Percentiles rank a stretch among this genome's conserved stretches.
phyloP scores from a whole-genome alignment of 2,797 vertebrate genomes.

The Tangara arthus region DNA sequence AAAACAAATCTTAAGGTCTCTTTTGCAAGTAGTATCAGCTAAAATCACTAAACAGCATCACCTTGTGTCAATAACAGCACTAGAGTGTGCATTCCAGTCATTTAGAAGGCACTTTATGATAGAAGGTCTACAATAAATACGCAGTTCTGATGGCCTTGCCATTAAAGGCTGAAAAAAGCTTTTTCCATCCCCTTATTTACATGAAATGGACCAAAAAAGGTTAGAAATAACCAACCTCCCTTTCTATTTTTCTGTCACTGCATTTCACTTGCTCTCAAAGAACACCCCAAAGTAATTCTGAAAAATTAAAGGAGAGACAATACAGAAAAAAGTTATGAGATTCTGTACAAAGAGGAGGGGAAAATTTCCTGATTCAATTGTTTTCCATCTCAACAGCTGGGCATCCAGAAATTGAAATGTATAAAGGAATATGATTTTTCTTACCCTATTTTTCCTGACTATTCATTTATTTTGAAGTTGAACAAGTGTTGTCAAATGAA shows the following conservation, averaged over 20 bases:
- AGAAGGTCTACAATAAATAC: background rate
- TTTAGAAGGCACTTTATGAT: background rate
- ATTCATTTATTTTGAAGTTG: background rate
- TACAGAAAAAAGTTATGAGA: background rate
- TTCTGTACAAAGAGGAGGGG: accelerated
- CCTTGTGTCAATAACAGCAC: background rate
- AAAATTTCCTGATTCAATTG: background rate
- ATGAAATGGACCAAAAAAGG: background rate
- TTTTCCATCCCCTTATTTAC: background rate
- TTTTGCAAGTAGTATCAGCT: background rate
- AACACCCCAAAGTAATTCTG: background rate
- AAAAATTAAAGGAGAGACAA: background rate
- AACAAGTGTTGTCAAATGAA: background rate
- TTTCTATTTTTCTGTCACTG: background rate
- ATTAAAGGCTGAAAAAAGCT: background rate
- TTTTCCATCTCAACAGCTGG: background rate
- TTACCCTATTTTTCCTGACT: background rate
- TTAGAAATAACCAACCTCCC: background rate
- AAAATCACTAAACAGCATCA: background rate
- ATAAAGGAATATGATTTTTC: background rate
- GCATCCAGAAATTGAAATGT: background rate
- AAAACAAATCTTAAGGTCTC: background rate
- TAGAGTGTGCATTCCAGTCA: background rate
- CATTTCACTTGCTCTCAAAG: background rate
- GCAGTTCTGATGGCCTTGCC: background rate